Evolutionary conservation across 2,113 vertebrate species (phyloP).

Genomic region (Halichoeres trimaculatus): DNA sequence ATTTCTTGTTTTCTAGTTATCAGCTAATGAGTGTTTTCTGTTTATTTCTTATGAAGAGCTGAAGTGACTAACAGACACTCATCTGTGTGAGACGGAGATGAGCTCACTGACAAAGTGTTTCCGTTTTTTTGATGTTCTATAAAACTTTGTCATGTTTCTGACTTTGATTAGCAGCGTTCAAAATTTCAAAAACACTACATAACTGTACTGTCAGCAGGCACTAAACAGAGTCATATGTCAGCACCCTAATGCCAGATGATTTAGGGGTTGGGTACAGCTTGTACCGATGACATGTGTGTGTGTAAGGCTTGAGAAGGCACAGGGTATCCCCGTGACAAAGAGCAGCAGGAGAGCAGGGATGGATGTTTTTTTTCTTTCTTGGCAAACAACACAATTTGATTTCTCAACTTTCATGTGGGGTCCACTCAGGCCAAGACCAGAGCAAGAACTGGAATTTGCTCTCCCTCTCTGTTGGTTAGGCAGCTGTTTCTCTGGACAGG

Average conservation of each 20-base stretch:
- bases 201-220: slow-evolving; percentile 15
- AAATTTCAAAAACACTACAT: slow-evolving; percentile 6
- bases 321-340: slow-evolving; percentile 46
- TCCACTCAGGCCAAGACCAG: slow-evolving; percentile 69
- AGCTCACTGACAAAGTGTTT: slow-evolving; percentile 44
- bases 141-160: slow-evolving; percentile 30
- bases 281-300: slow-evolving; percentile 9
- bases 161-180: not conserved
- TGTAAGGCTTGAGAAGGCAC: slow-evolving; percentile 37
- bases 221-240: slow-evolving; percentile 20
- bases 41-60: slow-evolving; percentile 38
- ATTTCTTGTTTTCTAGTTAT: slow-evolving; percentile 15
- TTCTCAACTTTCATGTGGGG: slow-evolving; percentile 81
- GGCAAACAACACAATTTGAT: slow-evolving; percentile 71
- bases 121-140: slow-evolving; percentile 10
- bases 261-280: not conserved
- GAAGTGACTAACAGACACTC: slow-evolving; percentile 48
- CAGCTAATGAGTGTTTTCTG: slow-evolving; percentile 24
- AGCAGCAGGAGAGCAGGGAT: slow-evolving; percentile 49
- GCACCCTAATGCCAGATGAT: slow-evolving; percentile 6
- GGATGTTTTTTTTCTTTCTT: slow-evolving; percentile 62
- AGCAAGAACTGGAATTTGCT: slow-evolving; percentile 69
- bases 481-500: slow-evolving; percentile 70
- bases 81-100: slow-evolving; percentile 41
- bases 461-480: slow-evolving; percentile 59